Percentiles rank a stretch among this genome's conserved stretches.
Evolutionary conservation across 1,140 invertebrate genomes (phyloP).

Genomic region (Drosophila takahashii): DNA sequence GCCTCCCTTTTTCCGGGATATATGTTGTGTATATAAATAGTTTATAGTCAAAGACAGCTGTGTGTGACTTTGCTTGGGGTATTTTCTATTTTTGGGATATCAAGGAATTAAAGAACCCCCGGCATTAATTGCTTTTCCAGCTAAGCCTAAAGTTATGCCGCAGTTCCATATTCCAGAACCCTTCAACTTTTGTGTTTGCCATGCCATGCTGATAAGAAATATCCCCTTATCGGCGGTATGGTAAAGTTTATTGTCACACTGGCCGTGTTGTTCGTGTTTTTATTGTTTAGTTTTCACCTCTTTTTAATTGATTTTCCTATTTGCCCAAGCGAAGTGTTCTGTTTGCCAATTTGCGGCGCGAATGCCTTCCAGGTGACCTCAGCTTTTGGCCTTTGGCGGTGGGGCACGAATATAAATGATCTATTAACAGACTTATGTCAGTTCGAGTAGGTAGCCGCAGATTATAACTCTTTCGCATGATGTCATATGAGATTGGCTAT

Average conservation of each 20-base stretch:
- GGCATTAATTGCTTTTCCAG: conserved; percentile 18
- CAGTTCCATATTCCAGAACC: conserved; percentile 30
- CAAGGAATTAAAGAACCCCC: too few species aligned
- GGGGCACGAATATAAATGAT: conserved; percentile 36
- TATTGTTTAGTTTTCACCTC: conserved; percentile 78
- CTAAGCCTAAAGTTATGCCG: conserved; percentile 77
- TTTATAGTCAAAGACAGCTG: conserved; percentile 45
- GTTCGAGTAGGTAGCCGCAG: conserved; percentile 9
- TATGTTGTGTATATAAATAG: conserved; percentile 17
- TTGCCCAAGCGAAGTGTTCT: conserved; percentile 53
- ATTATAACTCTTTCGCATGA: conserved; percentile 33
- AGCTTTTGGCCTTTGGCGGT: conserved; percentile 15
- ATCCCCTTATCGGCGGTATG: conserved; percentile 59
- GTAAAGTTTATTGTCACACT: conserved; percentile 74
- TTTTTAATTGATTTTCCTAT: conserved; percentile 78
- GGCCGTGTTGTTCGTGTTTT: conserved; percentile 36
- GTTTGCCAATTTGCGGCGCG: conserved; percentile 44
- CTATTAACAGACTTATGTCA: conserved; percentile 32
- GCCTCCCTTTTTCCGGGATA: conserved; percentile 7
- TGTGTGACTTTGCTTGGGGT: conserved; percentile 4
- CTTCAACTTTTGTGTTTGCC: conserved; percentile 10
- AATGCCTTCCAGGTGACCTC: conserved; percentile 75
- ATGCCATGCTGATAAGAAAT: conserved; percentile 53
- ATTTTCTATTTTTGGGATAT: background rate
- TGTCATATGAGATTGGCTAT: conserved; percentile 24